A percentile compares a stretch with the other conserved stretches of the same genome.
These are phyloP conservation scores for Trachelus troglodyta DNA, from an alignment of 2,888 invertebrate genomes.

Conservation along the genomic window DNA sequence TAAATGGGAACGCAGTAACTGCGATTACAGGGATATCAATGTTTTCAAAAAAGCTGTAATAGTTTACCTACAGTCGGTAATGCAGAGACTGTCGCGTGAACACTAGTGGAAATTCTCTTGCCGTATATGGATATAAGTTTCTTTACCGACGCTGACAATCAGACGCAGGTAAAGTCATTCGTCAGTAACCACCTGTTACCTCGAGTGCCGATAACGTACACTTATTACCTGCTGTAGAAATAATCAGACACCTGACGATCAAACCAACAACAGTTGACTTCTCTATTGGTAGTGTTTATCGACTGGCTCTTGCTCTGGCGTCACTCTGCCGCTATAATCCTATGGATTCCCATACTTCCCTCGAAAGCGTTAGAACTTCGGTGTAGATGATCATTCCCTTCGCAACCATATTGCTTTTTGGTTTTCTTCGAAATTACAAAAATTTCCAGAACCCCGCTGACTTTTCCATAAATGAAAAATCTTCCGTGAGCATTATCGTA, in stretches of 20 bases:
- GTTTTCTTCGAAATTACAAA: background rate
- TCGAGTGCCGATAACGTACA: background rate
- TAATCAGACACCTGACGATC: background rate
- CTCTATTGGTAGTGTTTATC: background rate
- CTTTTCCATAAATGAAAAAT: background rate
- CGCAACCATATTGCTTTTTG: background rate
- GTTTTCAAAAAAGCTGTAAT: no score
- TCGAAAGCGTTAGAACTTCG: no score
- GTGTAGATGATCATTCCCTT: background rate
- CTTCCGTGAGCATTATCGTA: constrained; percentile 26
- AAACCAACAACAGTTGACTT: background rate
- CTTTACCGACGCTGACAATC: constrained; percentile 16
- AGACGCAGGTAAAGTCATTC: constrained; percentile 6
- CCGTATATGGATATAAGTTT: constrained; percentile 15
- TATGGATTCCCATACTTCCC: background rate
- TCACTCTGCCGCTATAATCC: background rate
- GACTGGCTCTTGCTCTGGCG: background rate
- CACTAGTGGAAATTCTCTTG: background rate
- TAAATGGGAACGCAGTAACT: no score
- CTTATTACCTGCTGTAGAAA: background rate
- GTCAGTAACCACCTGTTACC: background rate
- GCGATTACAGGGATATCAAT: no score
- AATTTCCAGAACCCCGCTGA: background rate
- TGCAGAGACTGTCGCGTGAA: background rate
- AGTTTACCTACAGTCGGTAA: background rate